Evolutionary conservation across 2,797 vertebrate genomes (phyloP).

Genomic region (Lateolabrax maculatus): DNA sequence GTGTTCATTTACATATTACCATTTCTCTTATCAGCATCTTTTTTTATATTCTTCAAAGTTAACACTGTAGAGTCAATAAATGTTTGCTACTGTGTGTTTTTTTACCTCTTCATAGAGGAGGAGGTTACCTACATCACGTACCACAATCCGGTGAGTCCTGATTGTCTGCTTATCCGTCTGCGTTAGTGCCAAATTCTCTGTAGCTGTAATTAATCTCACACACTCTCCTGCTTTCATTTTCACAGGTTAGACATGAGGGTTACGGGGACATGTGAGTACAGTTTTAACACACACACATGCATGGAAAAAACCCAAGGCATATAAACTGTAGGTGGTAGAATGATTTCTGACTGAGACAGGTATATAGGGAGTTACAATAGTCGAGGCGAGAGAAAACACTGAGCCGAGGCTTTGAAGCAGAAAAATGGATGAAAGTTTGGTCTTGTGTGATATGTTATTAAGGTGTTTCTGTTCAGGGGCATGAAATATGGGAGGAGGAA

Average conservation of each 20-base stretch:
- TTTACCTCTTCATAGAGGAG: slow-evolving; percentile 71
- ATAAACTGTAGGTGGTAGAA: background rate
- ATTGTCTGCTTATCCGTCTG: background rate
- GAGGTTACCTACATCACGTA: slow-evolving; percentile 81
- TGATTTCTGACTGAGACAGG: no score
- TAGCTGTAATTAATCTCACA: background rate
- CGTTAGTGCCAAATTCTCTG: background rate
- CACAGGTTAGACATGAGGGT: slow-evolving; percentile 64
- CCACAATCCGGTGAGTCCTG: slow-evolving; percentile 75
- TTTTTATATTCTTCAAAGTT: background rate
- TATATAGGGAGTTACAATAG: no score
- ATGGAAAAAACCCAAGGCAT: background rate
- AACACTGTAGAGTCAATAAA: background rate
- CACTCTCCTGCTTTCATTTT: slow-evolving; percentile 15
- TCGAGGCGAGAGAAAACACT: no score
- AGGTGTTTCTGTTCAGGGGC: no score
- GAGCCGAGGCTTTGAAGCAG: background rate
- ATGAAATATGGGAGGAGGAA: background rate
- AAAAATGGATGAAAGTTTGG: background rate
- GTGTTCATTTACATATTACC: background rate
- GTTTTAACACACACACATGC: background rate
- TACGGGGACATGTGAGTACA: slow-evolving; percentile 76
- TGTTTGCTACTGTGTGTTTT: background rate
- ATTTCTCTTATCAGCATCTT: background rate
- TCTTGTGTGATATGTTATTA: background rate